phyloP scores from a whole-genome alignment of 2,888 invertebrate species.

The Dryobotodes eremita region DNA sequence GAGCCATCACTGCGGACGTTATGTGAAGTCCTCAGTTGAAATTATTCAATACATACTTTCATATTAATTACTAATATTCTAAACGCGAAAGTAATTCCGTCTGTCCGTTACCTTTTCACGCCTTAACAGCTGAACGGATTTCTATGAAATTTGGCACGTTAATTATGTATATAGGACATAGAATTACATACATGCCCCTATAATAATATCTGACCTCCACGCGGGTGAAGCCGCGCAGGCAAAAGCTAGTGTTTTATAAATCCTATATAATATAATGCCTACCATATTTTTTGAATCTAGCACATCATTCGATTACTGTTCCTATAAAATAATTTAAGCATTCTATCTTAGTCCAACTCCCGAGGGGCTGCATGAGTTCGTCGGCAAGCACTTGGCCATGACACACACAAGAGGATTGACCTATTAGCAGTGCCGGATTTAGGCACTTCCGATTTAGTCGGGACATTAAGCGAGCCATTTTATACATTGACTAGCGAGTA shows the following conservation, averaged over 20 bases:
- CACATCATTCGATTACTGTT: neutral
- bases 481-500: too few relatives aligned
- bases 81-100: neutral
- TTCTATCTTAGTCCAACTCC: neutral
- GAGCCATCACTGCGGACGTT: too few relatives aligned
- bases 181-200: neutral
- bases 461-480: neutral
- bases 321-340: neutral
- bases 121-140: neutral
- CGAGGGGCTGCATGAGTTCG: neutral
- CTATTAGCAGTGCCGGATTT: slow-evolving; percentile 3
- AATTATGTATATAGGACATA: neutral
- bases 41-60: too few relatives aligned
- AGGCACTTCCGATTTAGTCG: neutral
- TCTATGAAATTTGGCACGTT: too few relatives aligned
- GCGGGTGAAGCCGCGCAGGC: neutral
- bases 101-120: neutral
- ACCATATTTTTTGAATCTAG: neutral
- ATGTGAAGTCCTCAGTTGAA: too few relatives aligned
- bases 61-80: neutral
- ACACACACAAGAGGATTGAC: neutral
- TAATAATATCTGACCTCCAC: neutral
- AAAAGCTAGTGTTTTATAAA: neutral
- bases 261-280: neutral
- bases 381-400: neutral